Conservation (phyloP, 1,140 invertebrate species). For the Diploscapter pachys region DNA sequence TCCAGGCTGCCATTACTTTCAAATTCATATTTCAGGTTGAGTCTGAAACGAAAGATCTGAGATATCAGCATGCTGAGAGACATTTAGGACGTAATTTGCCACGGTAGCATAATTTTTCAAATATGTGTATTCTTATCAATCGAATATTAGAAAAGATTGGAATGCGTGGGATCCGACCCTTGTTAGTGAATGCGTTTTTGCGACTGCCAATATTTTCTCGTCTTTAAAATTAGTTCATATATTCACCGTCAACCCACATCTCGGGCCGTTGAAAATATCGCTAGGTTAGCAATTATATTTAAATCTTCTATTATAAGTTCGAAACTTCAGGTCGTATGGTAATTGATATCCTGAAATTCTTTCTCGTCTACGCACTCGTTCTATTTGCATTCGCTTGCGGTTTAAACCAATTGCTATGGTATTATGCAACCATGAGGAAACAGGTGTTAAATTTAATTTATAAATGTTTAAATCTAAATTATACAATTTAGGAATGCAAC, state of each 20-base stretch:
- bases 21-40: slow-evolving; percentile 61
- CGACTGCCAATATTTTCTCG: slow-evolving; percentile 87
- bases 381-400: slow-evolving; percentile 96
- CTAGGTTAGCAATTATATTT: slow-evolving; percentile 69
- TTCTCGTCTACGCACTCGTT: slow-evolving; percentile 84
- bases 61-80: slow-evolving; percentile 53
- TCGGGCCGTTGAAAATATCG: slow-evolving; percentile 94
- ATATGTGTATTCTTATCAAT: neutral
- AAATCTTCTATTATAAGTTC: neutral
- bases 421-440: slow-evolving; percentile 88
- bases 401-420: slow-evolving; percentile 87
- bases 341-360: slow-evolving; percentile 86
- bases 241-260: slow-evolving; percentile 95
- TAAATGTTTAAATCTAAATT: slow-evolving; percentile 1
- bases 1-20: neutral
- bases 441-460: slow-evolving; percentile 70
- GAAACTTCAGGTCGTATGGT: slow-evolving; percentile 73
- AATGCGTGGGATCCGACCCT: slow-evolving; percentile 88
- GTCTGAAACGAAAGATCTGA: slow-evolving; percentile 67
- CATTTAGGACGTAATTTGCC: slow-evolving; percentile 71
- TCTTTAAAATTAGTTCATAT: slow-evolving; percentile 96
- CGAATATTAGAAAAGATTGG: slow-evolving; percentile 64
- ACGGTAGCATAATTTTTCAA: slow-evolving; percentile 62
- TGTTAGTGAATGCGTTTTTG: slow-evolving; percentile 86
- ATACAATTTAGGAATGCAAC: slow-evolving; percentile 69